phyloP scores from a whole-genome alignment of 2,797 vertebrate species.

The Sebastes nivosus region DNA sequence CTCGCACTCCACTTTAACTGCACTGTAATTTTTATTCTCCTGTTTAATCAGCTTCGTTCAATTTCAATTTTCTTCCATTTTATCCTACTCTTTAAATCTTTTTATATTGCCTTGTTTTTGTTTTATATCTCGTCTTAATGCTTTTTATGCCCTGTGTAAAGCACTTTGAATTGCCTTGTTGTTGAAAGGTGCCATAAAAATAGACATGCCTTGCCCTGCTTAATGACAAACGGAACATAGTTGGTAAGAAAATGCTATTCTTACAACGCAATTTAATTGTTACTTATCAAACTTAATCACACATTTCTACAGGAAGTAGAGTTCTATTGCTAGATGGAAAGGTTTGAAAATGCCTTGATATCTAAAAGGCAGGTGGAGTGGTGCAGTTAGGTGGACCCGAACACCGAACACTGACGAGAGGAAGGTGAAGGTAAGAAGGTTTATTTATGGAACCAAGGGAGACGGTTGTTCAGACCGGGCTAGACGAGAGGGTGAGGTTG shows the following conservation, averaged over 20 bases:
- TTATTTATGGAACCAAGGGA: not conserved
- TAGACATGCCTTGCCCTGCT: not conserved
- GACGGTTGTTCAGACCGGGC: not conserved
- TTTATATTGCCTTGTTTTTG: not conserved
- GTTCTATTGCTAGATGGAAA: not conserved
- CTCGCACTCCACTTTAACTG: not conserved
- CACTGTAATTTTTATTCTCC: not conserved
- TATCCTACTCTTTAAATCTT: not conserved
- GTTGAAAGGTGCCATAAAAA: not conserved
- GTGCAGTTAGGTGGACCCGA: not conserved
- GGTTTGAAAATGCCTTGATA: not conserved
- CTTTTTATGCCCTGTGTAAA: not conserved
- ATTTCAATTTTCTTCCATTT: not conserved
- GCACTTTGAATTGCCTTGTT: not conserved
- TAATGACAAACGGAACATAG: not conserved
- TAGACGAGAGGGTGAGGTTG: not conserved
- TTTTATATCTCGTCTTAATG: not conserved
- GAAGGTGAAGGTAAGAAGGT: not conserved
- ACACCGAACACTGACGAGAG: not conserved
- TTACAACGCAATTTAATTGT: not conserved
- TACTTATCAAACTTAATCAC: not conserved
- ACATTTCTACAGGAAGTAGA: not conserved
- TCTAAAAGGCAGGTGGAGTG: not conserved
- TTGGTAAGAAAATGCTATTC: not conserved
- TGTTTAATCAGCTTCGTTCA: not conserved